Base-by-base conservation (phyloP, 2,888 invertebrate genomes). In the Macrosoma leucophasiata region DNA sequence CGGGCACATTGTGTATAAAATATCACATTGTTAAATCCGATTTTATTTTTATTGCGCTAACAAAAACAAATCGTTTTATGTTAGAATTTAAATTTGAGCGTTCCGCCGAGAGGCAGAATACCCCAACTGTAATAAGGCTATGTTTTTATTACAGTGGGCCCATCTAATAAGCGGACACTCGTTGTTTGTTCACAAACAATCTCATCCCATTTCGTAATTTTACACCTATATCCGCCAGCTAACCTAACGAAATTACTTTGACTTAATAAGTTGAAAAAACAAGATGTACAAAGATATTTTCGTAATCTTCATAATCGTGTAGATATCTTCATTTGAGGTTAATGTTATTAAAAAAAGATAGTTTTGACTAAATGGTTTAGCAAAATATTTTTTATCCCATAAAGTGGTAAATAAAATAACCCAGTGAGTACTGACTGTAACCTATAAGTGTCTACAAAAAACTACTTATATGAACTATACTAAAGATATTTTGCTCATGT, bases 121-220 rank as follows among this genome's bases (percentile, higher is more conserved):
- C 55, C 56, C 59, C 49, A 43, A 51, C 49, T 62, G 69, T 71
- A 76, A 76, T 72, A 73, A 73, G 77, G 73, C 66, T 58, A 71
- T 76, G 77, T 74, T 78, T 78, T 79, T 79, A 78, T 79, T 78
- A 78, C 72, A 61, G 52, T 55, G 55, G 61, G 59, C 66, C 70
- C 66, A 64, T 69, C 68, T 78, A 79, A 77, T 78, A 79, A 73
- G 67, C 74, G 76, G 75, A 69, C 72, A 72, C 62, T 69, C 59
- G 56, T 50, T 77, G 74, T 79, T 78, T 74, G 70, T 63, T 65
- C 58, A 62, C 77, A 75, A 77, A 75, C 75, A 78, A 73, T 74
- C 66, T 71, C 67, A 65, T 74, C 58, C 58, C 55, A 60, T 66
- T 70, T 56, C 58, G 63, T 70, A 68, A 74, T 77, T 77, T 76